phyloP scores from a whole-genome alignment of 2,113 vertebrate genomes.

The Oncorhynchus keta region DNA sequence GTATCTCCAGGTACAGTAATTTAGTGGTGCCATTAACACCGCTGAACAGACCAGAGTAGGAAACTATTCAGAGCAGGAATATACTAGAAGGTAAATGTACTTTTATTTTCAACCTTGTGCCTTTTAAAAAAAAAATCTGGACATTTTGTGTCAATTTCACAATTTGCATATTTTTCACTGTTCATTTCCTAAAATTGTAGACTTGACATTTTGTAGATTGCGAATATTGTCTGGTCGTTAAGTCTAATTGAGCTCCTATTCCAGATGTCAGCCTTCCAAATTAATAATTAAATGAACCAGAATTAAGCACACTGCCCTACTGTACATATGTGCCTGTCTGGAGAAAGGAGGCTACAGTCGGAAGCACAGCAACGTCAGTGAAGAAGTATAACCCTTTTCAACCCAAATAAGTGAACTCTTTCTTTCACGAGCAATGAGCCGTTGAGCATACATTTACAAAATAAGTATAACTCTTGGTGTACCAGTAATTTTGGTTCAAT shows the following conservation, averaged over 20 bases:
- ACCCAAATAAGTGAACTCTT: neutral
- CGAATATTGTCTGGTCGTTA: constrained; percentile 52
- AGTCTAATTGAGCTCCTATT: constrained; percentile 31
- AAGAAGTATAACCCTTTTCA: neutral
- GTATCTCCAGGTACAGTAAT: neutral
- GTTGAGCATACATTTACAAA: neutral
- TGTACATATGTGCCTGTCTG: neutral
- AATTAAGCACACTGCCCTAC: neutral
- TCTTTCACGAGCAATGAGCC: neutral
- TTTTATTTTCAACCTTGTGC: too few species aligned
- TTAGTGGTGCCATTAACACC: neutral
- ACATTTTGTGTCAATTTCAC: neutral
- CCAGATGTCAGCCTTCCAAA: constrained; percentile 40
- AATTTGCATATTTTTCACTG: neutral
- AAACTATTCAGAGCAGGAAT: neutral
- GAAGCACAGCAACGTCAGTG: neutral
- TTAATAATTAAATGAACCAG: constrained; percentile 53
- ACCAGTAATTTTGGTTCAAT: neutral
- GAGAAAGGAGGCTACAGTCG: constrained; percentile 3
- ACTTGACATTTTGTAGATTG: constrained; percentile 47
- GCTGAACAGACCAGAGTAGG: neutral
- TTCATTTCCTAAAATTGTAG: neutral
- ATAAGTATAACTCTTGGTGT: too few species aligned
- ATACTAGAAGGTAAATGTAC: neutral
- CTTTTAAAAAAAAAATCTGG: too few species aligned